Conservation (phyloP, 2,888 invertebrate genomes). For the Leptopilina drosophilae region DNA sequence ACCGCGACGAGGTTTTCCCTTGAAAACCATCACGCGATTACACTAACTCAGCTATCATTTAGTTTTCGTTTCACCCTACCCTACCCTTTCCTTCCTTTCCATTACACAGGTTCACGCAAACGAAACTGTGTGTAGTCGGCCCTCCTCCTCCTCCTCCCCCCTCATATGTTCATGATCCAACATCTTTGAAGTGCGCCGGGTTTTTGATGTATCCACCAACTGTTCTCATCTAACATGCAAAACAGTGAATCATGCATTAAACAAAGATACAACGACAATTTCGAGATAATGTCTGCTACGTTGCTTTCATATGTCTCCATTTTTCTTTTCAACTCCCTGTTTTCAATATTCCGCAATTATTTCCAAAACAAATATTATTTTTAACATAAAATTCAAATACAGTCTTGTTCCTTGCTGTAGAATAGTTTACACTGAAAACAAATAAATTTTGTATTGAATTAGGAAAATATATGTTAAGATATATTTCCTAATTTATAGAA, state of each 20-base stretch:
- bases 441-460: no score
- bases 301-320: not conserved
- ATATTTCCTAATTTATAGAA: no score
- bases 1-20: slow-evolving; percentile 68
- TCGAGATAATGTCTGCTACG: not conserved
- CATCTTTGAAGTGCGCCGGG: slow-evolving; percentile 74
- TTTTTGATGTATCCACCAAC: slow-evolving; percentile 77
- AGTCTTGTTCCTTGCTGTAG: no score
- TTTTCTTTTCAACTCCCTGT: slow-evolving; percentile 5
- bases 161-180: slow-evolving; percentile 54
- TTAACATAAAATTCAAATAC: not conserved
- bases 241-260: slow-evolving; percentile 74
- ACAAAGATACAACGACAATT: slow-evolving; percentile 47
- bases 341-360: slow-evolving; percentile 1
- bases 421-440: no score
- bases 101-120: slow-evolving; percentile 50
- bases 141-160: slow-evolving; percentile 25
- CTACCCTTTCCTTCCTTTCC: slow-evolving; percentile 59
- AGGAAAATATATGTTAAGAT: no score
- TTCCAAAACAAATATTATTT: not conserved
- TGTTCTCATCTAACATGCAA: slow-evolving; percentile 73
- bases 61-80: slow-evolving; percentile 71
- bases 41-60: slow-evolving; percentile 76
- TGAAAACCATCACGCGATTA: slow-evolving; percentile 75
- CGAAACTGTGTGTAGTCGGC: slow-evolving; percentile 41